Conservation (phyloP, 2,888 invertebrate species). For the Augiades crinisus region DNA sequence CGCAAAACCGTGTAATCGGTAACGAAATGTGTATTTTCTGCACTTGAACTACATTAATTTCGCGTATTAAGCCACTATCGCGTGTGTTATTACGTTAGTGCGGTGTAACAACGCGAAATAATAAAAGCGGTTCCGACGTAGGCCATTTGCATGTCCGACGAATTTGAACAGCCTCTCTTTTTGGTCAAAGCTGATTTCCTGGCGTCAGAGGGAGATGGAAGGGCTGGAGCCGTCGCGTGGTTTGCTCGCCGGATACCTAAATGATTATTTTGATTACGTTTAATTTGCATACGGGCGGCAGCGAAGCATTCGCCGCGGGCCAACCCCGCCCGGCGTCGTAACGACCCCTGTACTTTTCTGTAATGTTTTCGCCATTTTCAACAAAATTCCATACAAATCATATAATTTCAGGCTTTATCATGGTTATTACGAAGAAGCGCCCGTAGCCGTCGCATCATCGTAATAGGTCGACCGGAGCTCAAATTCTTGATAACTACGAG, state of each 20-base stretch:
- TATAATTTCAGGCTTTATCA: conserved; percentile 79
- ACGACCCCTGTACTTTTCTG: conserved; percentile 79
- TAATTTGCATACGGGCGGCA: conserved; percentile 75
- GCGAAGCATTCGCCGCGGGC: conserved; percentile 47
- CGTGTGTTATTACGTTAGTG: conserved; percentile 58
- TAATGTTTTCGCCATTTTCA: conserved; percentile 82
- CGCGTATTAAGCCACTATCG: conserved; percentile 66
- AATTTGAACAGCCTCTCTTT: conserved; percentile 52
- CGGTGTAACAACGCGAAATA: conserved; percentile 69
- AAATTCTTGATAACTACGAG: conserved; percentile 79
- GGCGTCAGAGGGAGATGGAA: conserved; percentile 50
- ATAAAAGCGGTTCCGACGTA: conserved; percentile 66
- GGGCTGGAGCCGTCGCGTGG: conserved; percentile 39
- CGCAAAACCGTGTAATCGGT: conserved; percentile 53
- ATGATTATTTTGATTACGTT: conserved; percentile 81
- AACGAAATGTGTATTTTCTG: conserved; percentile 67
- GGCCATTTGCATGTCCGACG: conserved; percentile 69
- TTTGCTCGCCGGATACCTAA: conserved; percentile 55
- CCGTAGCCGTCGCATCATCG: conserved; percentile 65
- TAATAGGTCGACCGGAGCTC: conserved; percentile 67
- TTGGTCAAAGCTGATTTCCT: conserved; percentile 36
- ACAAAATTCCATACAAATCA: conserved; percentile 80
- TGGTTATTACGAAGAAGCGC: conserved; percentile 78
- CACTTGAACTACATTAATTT: conserved; percentile 63
- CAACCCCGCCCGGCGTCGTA: conserved; percentile 59